Percentiles rank a stretch among this genome's conserved stretches.
phyloP scores from a whole-genome alignment of 53 echinoderm and acorn worm genomes.

The Echinarachnius parma region DNA sequence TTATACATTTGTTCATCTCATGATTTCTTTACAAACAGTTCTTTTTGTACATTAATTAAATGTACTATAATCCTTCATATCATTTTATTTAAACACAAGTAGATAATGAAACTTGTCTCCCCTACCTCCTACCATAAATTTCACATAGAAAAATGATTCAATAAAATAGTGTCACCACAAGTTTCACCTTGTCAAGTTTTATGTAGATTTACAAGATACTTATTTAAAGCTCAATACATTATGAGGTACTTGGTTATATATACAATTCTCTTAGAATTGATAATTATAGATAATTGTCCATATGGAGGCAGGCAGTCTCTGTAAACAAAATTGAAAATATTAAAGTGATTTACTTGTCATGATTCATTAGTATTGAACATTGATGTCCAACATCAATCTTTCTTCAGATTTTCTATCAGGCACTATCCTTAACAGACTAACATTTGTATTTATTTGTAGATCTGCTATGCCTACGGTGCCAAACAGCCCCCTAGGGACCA shows the following conservation, averaged over 20 bases:
- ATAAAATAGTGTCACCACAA: no score
- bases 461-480: conserved; percentile 66
- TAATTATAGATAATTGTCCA: no score
- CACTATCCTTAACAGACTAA: background rate
- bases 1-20: background rate
- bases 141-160: no score
- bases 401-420: background rate
- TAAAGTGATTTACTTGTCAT: background rate
- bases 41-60: background rate
- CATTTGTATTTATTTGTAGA: conserved; percentile 34
- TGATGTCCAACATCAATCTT: background rate
- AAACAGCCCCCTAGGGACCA: conserved; percentile 37
- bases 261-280: no score
- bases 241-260: no score
- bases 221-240: no score
- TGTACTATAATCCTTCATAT: no score
- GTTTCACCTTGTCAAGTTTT: no score
- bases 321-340: background rate
- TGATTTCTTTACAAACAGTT: background rate
- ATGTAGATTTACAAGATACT: no score
- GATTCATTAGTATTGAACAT: background rate
- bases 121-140: no score
- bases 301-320: background rate
- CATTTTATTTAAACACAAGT: no score
- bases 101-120: no score